Percentiles rank a stretch among this genome's conserved stretches.
Conservation (phyloP, 2,797 vertebrate species). For the Philypnodon macrostomus region DNA sequence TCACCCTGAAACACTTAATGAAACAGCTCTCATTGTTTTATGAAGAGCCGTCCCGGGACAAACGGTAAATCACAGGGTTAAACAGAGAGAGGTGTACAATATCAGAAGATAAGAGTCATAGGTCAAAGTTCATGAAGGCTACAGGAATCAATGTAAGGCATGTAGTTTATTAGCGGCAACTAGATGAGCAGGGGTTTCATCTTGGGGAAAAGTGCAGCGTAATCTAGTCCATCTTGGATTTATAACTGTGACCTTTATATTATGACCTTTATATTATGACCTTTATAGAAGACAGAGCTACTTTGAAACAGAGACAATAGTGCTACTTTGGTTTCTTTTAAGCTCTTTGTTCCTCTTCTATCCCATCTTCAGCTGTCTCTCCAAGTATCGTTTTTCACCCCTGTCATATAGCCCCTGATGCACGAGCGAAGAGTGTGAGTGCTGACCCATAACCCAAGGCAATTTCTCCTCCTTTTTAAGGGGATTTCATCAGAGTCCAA, state of each 20-base stretch:
- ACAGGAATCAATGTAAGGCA: conserved; percentile 33
- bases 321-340: conserved; percentile 48
- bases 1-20: conserved; percentile 64
- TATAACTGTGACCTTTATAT: conserved; percentile 71
- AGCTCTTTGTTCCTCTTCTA: conserved; percentile 42
- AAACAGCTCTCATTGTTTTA: conserved; percentile 71
- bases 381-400: conserved; percentile 23
- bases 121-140: conserved; percentile 18
- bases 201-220: conserved; percentile 24
- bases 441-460: conserved; percentile 78
- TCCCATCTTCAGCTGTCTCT: conserved; percentile 9
- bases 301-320: conserved; percentile 34
- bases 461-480: conserved; percentile 78
- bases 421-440: conserved; percentile 47
- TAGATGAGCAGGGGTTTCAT: conserved; percentile 41
- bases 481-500: conserved; percentile 80
- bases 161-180: conserved; percentile 39
- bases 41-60: conserved; percentile 54
- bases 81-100: conserved; percentile 39
- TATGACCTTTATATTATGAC: conserved; percentile 72
- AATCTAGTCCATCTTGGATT: conserved; percentile 67
- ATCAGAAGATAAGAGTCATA: conserved; percentile 29
- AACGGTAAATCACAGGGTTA: conserved; percentile 62
- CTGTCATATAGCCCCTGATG: conserved; percentile 23
- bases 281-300: conserved; percentile 65